Conservation (phyloP, 1,140 invertebrate genomes). For the Popillia japonica region DNA sequence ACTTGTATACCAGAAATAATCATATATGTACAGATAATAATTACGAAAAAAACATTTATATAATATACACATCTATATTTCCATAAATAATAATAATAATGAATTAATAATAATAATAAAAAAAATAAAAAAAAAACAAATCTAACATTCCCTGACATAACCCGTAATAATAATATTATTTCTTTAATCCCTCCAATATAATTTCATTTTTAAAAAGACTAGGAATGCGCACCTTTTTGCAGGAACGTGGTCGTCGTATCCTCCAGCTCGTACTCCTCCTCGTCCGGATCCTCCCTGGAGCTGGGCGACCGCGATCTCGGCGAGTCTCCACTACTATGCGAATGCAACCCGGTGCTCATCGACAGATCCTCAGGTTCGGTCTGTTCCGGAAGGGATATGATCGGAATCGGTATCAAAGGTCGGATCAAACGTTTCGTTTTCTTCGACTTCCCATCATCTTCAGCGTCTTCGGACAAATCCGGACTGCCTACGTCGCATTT, state of each 20-base stretch:
- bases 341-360: conserved; percentile 63
- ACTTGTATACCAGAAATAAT: conserved; percentile 59
- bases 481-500: conserved; percentile 69
- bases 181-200: conserved; percentile 47
- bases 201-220: conserved; percentile 43
- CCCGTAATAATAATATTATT: conserved; percentile 42
- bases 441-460: conserved; percentile 56
- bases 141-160: conserved; percentile 41
- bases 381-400: conserved; percentile 74
- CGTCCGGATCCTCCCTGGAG: conserved; percentile 49
- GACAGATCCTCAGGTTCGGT: conserved; percentile 89
- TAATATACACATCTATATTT: conserved; percentile 18
- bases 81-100: conserved; percentile 26
- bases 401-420: conserved; percentile 51
- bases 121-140: conserved; percentile 39
- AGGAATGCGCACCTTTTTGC: conserved; percentile 50
- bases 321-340: conserved; percentile 55
- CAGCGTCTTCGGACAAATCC: neutral
- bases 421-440: conserved; percentile 61
- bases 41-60: conserved; percentile 34
- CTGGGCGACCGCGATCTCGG: conserved; percentile 54
- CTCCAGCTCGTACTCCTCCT: conserved; percentile 51
- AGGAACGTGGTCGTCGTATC: conserved; percentile 51
- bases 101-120: conserved; percentile 43
- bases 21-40: conserved; percentile 45